phyloP scores from a whole-genome alignment of 2,888 invertebrate genomes.

The Phytoseiulus persimilis region DNA sequence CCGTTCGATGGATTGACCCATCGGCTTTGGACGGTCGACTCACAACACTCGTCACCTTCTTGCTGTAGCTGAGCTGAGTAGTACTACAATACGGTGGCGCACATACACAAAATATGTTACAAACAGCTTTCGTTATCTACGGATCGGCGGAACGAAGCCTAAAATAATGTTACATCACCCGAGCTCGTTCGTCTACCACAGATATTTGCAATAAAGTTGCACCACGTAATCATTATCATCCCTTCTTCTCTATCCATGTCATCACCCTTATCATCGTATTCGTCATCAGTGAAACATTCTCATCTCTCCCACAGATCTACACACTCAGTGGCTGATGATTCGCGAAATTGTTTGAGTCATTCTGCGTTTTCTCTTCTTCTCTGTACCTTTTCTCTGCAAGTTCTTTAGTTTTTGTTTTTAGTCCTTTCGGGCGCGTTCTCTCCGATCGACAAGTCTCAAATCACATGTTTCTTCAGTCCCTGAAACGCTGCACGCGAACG shows the following conservation, averaged over 20 bases:
- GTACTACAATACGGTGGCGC: background rate
- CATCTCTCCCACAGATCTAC: background rate
- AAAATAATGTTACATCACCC: background rate
- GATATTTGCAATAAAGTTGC: background rate
- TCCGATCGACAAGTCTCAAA: background rate
- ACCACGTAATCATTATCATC: background rate
- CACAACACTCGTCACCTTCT: background rate
- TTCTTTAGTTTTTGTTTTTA: background rate
- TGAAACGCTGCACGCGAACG: background rate
- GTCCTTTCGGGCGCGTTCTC: too few species aligned
- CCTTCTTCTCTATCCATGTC: background rate
- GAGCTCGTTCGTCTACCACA: background rate
- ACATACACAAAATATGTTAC: conserved; percentile 5
- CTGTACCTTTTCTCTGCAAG: too few species aligned
- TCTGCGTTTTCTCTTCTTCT: too few species aligned
- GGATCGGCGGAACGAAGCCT: background rate
- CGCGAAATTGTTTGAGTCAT: background rate
- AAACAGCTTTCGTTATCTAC: background rate
- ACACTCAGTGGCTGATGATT: background rate
- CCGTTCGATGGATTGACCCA: background rate
- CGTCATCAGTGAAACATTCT: background rate
- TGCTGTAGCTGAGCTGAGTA: background rate
- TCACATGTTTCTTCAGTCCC: too few species aligned
- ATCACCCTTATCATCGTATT: background rate
- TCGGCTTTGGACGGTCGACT: background rate